phyloP scores from a whole-genome alignment of 2,113 vertebrate genomes.

The Vidua chalybeata region DNA sequence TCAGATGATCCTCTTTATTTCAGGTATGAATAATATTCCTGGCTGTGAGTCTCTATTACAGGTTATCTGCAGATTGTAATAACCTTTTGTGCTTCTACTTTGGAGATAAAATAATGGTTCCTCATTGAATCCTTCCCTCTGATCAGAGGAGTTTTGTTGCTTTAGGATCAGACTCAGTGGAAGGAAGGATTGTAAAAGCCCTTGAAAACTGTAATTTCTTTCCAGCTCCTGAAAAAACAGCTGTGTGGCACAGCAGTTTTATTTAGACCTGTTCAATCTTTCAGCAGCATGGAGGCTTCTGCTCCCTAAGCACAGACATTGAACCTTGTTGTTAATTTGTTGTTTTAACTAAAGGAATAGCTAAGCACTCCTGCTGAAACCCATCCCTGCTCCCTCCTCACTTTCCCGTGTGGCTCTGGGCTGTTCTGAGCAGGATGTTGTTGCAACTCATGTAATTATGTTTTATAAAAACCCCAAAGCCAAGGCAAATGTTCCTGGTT shows the following conservation, averaged over 20 bases:
- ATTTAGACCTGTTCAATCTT: neutral
- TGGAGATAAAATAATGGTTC: slow-evolving; percentile 10
- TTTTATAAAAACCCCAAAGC: neutral
- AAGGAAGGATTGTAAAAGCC: neutral
- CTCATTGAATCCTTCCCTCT: neutral
- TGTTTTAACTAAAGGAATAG: neutral
- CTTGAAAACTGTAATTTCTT: neutral
- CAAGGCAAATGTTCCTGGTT: neutral
- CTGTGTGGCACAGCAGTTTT: neutral
- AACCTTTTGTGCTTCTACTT: slow-evolving; percentile 1
- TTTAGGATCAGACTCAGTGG: neutral
- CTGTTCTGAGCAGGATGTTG: neutral
- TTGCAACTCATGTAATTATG: neutral
- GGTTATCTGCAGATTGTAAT: neutral
- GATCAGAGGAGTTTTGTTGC: slow-evolving; percentile 25
- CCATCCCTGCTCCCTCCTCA: neutral
- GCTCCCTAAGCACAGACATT: neutral
- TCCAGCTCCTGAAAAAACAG: neutral
- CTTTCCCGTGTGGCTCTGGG: neutral
- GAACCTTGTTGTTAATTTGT: neutral
- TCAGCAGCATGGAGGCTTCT: neutral
- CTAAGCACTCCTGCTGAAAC: neutral
- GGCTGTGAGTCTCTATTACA: neutral
- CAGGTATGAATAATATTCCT: slow-evolving; percentile 3
- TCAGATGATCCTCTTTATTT: slow-evolving; percentile 1